phyloP scores from a whole-genome alignment of 1,140 invertebrate species.

The Idris sp. region DNA sequence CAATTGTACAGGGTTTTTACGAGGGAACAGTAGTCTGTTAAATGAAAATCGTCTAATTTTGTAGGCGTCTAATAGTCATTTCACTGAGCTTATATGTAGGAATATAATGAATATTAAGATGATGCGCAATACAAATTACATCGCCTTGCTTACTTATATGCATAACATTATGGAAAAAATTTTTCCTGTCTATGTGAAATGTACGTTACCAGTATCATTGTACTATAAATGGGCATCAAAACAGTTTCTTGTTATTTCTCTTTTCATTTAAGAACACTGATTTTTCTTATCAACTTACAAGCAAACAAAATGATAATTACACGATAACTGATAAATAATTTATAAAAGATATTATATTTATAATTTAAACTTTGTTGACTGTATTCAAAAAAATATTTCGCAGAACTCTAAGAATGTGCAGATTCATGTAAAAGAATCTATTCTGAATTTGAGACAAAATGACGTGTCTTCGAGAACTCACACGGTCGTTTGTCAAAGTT shows the following conservation, averaged over 20 bases:
- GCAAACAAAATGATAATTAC: no score
- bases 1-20: slow-evolving; percentile 29
- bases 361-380: no score
- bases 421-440: no score
- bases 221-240: slow-evolving; percentile 44
- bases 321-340: no score
- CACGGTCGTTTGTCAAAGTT: slow-evolving; percentile 42
- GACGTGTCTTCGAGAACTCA: slow-evolving; percentile 17
- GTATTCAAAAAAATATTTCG: no score
- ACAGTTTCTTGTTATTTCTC: no score
- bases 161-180: slow-evolving; percentile 60
- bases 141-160: slow-evolving; percentile 57
- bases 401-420: no score
- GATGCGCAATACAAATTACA: slow-evolving; percentile 65
- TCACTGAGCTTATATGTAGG: slow-evolving; percentile 39
- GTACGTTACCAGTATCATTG: slow-evolving; percentile 28
- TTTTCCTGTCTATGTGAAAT: slow-evolving; percentile 19
- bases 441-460: not conserved
- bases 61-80: slow-evolving; percentile 41
- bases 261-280: no score
- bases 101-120: slow-evolving; percentile 66
- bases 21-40: not conserved
- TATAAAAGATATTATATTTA: no score
- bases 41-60: slow-evolving; percentile 40
- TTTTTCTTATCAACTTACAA: no score